Conservation (phyloP, 2,888 invertebrate genomes). For the Eupithecia insigniata region DNA sequence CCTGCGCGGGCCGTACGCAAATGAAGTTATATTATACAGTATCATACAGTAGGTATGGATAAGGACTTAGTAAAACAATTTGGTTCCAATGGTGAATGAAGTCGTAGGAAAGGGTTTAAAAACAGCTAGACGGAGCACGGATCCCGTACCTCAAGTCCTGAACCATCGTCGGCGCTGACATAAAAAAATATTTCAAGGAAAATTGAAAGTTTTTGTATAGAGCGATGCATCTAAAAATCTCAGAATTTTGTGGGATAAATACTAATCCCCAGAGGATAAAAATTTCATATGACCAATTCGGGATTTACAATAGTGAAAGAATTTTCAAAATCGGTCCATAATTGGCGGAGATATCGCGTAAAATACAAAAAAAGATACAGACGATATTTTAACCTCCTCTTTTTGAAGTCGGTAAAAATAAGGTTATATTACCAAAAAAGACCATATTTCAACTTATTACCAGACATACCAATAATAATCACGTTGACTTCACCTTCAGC, state of each 20-base stretch:
- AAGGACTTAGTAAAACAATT: neutral
- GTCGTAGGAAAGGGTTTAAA: neutral
- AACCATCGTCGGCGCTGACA: neutral
- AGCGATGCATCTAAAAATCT: too few species aligned
- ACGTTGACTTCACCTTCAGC: constrained; percentile 36
- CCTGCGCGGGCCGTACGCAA: neutral
- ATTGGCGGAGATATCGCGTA: too few species aligned
- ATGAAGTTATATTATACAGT: neutral
- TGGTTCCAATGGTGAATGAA: neutral
- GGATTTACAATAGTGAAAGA: too few species aligned
- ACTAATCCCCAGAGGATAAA: too few species aligned
- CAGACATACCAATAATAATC: constrained; percentile 4
- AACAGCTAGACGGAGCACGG: neutral
- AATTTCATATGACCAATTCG: too few species aligned
- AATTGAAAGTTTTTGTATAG: too few species aligned
- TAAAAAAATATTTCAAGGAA: neutral
- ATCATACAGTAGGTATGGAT: too few species aligned
- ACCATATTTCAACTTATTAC: neutral
- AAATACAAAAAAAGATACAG: too few species aligned
- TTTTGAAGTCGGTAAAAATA: too few species aligned
- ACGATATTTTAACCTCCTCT: too few species aligned
- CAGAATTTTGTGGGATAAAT: too few species aligned
- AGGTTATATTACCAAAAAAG: neutral
- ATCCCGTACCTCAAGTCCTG: neutral
- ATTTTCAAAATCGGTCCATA: too few species aligned